Evolutionary conservation across 2,888 invertebrate genomes (phyloP).

Genomic region (Temnothorax rugatulus): DNA sequence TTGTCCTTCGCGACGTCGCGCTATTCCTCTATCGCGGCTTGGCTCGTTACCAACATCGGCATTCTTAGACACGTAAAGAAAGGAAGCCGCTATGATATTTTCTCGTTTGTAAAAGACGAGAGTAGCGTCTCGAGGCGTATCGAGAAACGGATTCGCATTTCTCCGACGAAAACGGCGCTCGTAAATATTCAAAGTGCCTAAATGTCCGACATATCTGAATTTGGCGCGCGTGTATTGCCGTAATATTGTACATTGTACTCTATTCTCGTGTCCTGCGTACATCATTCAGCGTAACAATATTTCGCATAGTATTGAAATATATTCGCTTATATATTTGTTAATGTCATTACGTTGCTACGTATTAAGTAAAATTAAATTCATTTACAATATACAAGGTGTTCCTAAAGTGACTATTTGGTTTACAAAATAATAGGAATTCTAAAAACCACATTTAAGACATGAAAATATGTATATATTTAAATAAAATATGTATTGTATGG

Average conservation of each 20-base stretch:
- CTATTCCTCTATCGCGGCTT: background rate
- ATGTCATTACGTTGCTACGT: background rate
- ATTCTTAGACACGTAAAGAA: constrained; percentile 2
- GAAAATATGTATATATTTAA: background rate
- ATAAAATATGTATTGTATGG: too few species aligned
- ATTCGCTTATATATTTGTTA: background rate
- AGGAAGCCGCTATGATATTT: background rate
- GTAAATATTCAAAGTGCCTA: constrained; percentile 15
- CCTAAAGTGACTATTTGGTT: background rate
- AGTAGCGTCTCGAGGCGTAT: background rate
- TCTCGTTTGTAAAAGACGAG: background rate
- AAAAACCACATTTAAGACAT: background rate
- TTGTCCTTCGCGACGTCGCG: background rate
- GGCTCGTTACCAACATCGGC: constrained; percentile 3
- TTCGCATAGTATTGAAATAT: background rate
- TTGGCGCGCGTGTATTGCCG: background rate
- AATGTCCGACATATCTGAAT: background rate
- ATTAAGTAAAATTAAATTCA: background rate
- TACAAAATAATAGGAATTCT: background rate
- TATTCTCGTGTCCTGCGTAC: background rate
- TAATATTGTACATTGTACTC: background rate
- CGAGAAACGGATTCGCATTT: background rate
- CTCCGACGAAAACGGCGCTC: constrained; percentile 6
- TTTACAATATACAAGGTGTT: background rate
- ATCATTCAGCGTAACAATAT: background rate